phyloP scores from a whole-genome alignment of 2,113 vertebrate species.

The Amia ocellicauda region DNA sequence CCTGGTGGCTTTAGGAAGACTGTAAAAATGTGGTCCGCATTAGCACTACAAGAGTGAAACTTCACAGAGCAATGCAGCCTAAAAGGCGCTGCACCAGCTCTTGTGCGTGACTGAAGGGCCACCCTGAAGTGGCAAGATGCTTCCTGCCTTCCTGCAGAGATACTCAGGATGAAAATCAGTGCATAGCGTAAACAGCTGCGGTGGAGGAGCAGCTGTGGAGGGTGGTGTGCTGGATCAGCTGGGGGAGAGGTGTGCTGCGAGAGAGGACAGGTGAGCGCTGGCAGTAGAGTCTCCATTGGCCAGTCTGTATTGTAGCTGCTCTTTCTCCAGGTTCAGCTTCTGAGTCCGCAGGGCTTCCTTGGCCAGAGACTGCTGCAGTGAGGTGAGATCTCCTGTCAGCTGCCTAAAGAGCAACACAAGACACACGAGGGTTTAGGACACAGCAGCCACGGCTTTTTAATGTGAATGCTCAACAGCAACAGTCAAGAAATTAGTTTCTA shows the following conservation, averaged over 20 bases:
- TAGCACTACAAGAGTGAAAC: neutral
- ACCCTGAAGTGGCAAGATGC: neutral
- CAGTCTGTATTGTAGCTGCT: constrained; percentile 82
- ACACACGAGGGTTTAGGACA: neutral
- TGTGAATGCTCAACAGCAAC: neutral
- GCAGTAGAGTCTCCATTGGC: constrained; percentile 57
- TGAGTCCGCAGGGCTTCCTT: constrained; percentile 67
- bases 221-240: constrained; percentile 40
- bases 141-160: neutral
- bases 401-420: constrained; percentile 60
- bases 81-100: too few species aligned
- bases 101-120: neutral
- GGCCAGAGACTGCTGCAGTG: constrained; percentile 68
- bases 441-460: neutral
- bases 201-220: neutral
- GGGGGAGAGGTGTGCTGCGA: constrained; percentile 45
- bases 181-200: too few species aligned
- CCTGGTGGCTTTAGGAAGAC: too few species aligned
- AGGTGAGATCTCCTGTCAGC: constrained; percentile 74
- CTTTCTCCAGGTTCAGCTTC: constrained; percentile 76
- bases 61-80: neutral
- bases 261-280: constrained; percentile 54
- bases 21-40: too few species aligned
- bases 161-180: neutral
- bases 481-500: neutral